phyloP scores from a whole-genome alignment of 2,113 vertebrate species.

The Ammospiza nelsoni region DNA sequence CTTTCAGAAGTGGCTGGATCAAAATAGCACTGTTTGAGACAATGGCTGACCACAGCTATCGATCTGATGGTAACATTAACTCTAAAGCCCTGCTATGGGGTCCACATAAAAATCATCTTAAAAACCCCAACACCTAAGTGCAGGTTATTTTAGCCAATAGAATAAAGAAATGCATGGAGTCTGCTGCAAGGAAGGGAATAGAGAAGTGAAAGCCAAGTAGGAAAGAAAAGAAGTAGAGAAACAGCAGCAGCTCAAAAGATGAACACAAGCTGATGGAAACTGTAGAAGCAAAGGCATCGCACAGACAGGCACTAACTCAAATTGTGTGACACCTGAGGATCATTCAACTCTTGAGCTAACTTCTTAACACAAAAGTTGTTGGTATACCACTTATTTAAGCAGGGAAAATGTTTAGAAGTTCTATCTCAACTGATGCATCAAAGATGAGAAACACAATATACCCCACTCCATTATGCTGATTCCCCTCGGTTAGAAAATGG shows the following conservation, averaged over 20 bases:
- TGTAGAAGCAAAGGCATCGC: background rate
- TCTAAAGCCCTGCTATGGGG: background rate
- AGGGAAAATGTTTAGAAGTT: background rate
- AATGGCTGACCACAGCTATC: background rate
- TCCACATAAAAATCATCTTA: background rate
- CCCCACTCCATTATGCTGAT: background rate
- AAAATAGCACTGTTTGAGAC: background rate
- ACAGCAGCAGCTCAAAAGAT: background rate
- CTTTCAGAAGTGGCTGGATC: background rate
- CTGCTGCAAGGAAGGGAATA: background rate
- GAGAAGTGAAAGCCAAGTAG: background rate
- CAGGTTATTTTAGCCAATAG: background rate
- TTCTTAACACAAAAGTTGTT: background rate
- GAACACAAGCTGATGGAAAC: background rate
- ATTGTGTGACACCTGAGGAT: background rate
- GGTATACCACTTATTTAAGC: background rate
- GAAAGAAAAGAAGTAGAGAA: background rate
- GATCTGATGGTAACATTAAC: background rate
- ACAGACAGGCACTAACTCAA: background rate
- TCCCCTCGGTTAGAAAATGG: background rate
- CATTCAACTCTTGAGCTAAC: background rate
- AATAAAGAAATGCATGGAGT: background rate
- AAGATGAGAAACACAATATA: background rate
- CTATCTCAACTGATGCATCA: background rate
- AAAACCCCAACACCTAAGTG: background rate